Percentiles rank a stretch among this genome's conserved stretches.
These are phyloP conservation scores for Papilio protenor DNA, from an alignment of 2,888 invertebrate genomes.

Conservation along the genomic window DNA sequence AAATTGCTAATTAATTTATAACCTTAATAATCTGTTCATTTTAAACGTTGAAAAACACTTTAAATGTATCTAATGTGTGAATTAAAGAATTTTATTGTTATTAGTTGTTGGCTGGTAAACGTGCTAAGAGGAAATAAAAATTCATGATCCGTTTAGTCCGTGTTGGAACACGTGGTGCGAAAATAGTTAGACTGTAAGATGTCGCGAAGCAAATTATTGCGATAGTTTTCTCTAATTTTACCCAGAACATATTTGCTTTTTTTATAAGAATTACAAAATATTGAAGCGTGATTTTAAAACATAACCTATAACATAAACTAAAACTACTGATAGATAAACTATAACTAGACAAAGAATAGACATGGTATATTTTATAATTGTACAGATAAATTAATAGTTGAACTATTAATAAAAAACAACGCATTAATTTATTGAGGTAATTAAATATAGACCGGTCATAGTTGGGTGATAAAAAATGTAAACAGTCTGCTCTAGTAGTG, in stretches of 20 bases:
- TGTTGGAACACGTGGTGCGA: slow-evolving; percentile 9
- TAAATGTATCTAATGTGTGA: background rate
- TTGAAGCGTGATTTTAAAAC: background rate
- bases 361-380: background rate
- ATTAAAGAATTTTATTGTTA: background rate
- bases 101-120: background rate
- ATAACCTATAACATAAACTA: background rate
- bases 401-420: slow-evolving; percentile 7
- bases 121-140: slow-evolving; percentile 2
- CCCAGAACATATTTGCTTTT: background rate
- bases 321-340: background rate
- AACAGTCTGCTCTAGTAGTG: slow-evolving; percentile 7
- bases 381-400: background rate
- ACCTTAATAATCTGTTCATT: background rate
- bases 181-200: slow-evolving; percentile 15
- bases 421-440: background rate
- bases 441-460: slow-evolving; percentile 9
- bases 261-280: background rate
- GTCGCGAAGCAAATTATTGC: background rate
- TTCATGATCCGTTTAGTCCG: slow-evolving; percentile 8
- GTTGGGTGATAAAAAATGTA: slow-evolving; percentile 32
- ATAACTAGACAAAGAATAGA: background rate
- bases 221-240: background rate
- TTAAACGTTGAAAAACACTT: background rate
- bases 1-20: background rate